Evolutionary conservation across 1,140 invertebrate species (phyloP).

Genomic region (Ladona fulva): DNA sequence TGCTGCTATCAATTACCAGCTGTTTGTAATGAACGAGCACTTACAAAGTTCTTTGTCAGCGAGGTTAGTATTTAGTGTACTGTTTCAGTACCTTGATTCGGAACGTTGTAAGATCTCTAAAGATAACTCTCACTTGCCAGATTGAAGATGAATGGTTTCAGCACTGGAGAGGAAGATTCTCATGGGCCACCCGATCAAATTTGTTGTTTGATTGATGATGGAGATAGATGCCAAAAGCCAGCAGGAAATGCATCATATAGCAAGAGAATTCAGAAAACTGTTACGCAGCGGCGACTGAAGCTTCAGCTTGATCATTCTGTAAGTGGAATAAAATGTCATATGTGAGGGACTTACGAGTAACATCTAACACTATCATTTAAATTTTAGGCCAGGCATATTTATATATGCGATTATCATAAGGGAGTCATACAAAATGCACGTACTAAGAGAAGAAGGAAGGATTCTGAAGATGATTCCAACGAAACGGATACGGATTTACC

Average conservation of each 20-base stretch:
- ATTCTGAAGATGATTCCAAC: constrained; percentile 87
- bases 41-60: background rate
- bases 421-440: constrained; percentile 87
- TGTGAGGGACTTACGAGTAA: background rate
- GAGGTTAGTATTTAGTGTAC: background rate
- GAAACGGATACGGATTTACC: constrained; percentile 79
- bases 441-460: constrained; percentile 74
- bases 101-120: background rate
- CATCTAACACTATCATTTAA: constrained; percentile 14
- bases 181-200: constrained; percentile 74
- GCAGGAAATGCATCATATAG: constrained; percentile 95
- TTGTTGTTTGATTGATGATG: constrained; percentile 88
- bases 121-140: background rate
- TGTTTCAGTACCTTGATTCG: background rate
- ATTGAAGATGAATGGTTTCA: constrained; percentile 66
- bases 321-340: constrained; percentile 29
- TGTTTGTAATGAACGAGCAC: constrained; percentile 5
- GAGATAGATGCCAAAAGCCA: constrained; percentile 69
- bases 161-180: constrained; percentile 81
- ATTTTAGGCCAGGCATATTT: constrained; percentile 78
- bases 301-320: constrained; percentile 78
- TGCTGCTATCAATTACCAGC: background rate
- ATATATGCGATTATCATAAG: constrained; percentile 96
- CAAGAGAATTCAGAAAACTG: constrained; percentile 92
- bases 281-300: constrained; percentile 83